Percentiles rank a stretch among this genome's conserved stretches.
Evolutionary conservation across 2,113 vertebrate genomes (phyloP).

Genomic region (Emydura subglobosa): DNA sequence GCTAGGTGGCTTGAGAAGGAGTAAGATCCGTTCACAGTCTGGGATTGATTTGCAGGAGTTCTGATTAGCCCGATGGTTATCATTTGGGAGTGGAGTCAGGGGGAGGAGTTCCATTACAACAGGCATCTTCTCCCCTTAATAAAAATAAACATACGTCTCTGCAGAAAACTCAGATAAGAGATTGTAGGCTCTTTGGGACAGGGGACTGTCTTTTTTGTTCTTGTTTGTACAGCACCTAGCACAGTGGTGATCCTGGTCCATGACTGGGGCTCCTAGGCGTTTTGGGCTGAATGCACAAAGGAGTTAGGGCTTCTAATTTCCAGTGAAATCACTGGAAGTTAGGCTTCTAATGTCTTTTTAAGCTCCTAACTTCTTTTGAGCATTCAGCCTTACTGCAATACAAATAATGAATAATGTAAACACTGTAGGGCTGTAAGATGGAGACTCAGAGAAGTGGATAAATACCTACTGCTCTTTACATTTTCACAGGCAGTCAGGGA

Average conservation of each 20-base stretch:
- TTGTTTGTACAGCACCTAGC: background rate
- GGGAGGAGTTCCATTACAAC: background rate
- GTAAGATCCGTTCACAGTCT: background rate
- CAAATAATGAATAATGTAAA: background rate
- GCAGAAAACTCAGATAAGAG: background rate
- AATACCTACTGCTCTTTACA: background rate
- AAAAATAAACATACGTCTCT: background rate
- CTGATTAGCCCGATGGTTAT: background rate
- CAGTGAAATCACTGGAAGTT: background rate
- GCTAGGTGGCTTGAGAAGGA: background rate
- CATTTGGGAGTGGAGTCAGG: background rate
- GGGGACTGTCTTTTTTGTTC: background rate
- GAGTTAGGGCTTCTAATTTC: background rate
- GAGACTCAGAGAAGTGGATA: rapidly evolving
- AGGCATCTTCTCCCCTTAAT: too few species aligned
- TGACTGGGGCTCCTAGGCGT: background rate
- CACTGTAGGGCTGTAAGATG: background rate
- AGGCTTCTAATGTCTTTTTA: too few species aligned
- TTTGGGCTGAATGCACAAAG: background rate
- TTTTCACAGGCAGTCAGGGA: background rate
- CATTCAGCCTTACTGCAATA: background rate
- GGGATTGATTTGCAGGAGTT: background rate
- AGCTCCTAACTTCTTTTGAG: background rate
- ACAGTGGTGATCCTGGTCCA: background rate
- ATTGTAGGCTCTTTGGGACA: background rate